A percentile compares a stretch with the other conserved stretches of the same genome.
These are phyloP conservation scores for Tenebrosternarchus preto DNA, from an alignment of 2,113 vertebrate genomes.

Conservation along the genomic window DNA sequence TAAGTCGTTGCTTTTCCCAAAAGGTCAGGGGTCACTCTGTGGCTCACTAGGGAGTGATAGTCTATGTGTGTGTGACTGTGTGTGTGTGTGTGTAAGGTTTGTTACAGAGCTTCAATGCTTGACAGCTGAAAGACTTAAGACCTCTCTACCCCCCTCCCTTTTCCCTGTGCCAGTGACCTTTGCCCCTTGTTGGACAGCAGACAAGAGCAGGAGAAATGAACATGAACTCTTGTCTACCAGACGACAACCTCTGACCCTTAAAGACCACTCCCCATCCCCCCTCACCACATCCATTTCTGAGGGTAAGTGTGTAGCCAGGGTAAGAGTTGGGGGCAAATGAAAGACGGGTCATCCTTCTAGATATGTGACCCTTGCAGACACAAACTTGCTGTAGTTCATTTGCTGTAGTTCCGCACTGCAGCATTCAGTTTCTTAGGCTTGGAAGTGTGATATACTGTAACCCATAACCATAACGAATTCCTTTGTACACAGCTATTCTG, in stretches of 20 bases:
- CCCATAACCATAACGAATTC: too few relatives aligned
- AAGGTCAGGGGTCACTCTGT: constrained; percentile 28
- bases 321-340: constrained; percentile 38
- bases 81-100: constrained; percentile 17
- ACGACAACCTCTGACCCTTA: constrained; percentile 46
- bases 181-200: constrained; percentile 44
- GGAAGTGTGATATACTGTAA: too few relatives aligned
- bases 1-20: background rate
- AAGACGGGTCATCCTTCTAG: background rate
- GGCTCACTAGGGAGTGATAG: background rate
- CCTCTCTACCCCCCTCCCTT: background rate
- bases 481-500: too few relatives aligned
- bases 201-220: constrained; percentile 57
- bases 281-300: constrained; percentile 21
- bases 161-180: constrained; percentile 43
- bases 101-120: constrained; percentile 7
- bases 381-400: too few relatives aligned
- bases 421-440: too few relatives aligned
- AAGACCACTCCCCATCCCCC: constrained; percentile 40
- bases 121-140: constrained; percentile 30
- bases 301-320: constrained; percentile 32
- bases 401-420: too few relatives aligned
- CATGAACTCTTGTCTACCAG: constrained; percentile 48
- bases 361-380: too few relatives aligned
- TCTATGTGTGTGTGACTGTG: constrained; percentile 15